Evolutionary conservation across 2,113 vertebrate species (phyloP).

Genomic region (Petaurus breviceps): DNA sequence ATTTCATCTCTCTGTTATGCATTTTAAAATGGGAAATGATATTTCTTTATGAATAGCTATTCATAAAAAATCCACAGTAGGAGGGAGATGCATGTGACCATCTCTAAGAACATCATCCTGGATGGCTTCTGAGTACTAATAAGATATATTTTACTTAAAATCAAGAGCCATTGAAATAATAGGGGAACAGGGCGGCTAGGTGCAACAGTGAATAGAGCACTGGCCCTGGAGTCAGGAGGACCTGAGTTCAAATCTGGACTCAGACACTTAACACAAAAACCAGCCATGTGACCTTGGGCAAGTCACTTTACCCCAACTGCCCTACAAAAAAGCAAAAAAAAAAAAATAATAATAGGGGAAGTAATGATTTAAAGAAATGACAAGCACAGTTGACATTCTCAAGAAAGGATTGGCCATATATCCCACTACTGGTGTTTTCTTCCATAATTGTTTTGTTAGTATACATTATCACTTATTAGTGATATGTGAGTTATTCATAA

Average conservation of each 20-base stretch:
- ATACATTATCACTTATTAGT: neutral
- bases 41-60: neutral
- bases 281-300: no score
- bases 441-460: neutral
- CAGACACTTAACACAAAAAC: no score
- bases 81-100: slow-evolving; percentile 1
- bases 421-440: slow-evolving; percentile 15
- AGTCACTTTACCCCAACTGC: no score
- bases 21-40: slow-evolving; percentile 13
- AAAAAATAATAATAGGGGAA: no score
- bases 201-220: no score
- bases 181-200: neutral
- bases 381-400: neutral
- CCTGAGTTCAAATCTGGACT: no score
- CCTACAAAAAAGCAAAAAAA: no score
- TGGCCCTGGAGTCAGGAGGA: no score
- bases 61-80: neutral
- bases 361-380: neutral
- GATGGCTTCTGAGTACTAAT: neutral
- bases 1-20: neutral
- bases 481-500: neutral
- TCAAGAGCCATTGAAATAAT: slow-evolving; percentile 13
- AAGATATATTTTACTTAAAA: slow-evolving; percentile 28
- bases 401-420: neutral
- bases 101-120: neutral